Conservation (phyloP, 2,797 vertebrate species). For the Uromys caudimaculatus region DNA sequence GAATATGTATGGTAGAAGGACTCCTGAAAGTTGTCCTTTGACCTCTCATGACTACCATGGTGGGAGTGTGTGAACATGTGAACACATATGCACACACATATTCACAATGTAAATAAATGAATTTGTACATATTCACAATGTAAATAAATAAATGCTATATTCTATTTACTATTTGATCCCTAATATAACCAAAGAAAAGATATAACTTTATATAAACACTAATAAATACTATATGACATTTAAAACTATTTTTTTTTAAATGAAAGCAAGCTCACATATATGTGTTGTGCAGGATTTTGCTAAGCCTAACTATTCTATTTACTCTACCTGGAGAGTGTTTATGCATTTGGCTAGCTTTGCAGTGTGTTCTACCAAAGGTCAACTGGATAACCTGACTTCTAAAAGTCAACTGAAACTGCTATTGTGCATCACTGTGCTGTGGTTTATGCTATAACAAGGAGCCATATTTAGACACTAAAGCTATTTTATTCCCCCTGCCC, state of each 20-base stretch:
- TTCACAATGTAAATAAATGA: not conserved
- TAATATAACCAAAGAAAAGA: not conserved
- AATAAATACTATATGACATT: not conserved
- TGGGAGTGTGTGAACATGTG: not conserved
- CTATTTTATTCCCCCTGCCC: not conserved
- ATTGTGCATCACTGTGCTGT: not conserved
- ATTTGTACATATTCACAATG: not conserved
- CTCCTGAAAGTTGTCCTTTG: not conserved
- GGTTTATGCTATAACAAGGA: not conserved
- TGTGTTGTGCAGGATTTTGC: not conserved
- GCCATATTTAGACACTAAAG: slow-evolving; percentile 8
- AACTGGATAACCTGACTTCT: slow-evolving; percentile 8
- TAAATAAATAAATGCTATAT: not conserved
- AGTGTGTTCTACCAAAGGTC: not conserved
- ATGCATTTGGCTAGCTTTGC: not conserved
- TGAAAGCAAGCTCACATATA: not conserved
- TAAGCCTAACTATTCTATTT: not conserved
- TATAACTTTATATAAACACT: not conserved
- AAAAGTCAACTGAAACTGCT: not conserved
- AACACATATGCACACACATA: not conserved
- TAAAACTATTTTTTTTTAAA: not conserved
- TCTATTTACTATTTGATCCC: not conserved
- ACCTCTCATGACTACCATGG: not conserved
- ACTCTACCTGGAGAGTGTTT: not conserved
- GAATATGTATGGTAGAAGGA: not conserved